Conservation (phyloP, 1,140 invertebrate species). For the Philopotamus ludificatus region DNA sequence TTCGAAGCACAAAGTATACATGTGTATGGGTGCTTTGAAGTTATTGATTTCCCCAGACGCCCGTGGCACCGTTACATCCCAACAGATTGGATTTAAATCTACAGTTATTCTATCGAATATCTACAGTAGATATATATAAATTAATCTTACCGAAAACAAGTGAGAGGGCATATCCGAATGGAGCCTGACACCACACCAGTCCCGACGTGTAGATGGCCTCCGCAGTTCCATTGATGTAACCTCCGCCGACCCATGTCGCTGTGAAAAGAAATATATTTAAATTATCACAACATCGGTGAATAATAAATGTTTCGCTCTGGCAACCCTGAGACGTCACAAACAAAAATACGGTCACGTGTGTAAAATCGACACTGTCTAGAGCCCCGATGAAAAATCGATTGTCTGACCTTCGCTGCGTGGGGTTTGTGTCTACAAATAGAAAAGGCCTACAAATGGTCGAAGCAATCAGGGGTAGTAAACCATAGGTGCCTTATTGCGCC, state of each 20-base stretch:
- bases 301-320: neutral
- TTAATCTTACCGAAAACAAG: conserved; percentile 88
- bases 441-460: neutral
- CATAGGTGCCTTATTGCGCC: neutral
- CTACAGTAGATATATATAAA: no score
- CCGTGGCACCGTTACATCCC: no score
- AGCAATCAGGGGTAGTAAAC: neutral
- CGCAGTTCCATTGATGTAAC: conserved; percentile 98
- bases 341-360: neutral
- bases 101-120: no score
- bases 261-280: conserved; percentile 13
- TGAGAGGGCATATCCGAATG: conserved; percentile 94
- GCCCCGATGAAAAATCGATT: neutral
- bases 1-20: no score
- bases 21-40: no score
- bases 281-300: neutral
- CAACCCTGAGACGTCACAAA: neutral
- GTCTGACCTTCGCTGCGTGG: neutral
- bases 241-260: conserved; percentile 98
- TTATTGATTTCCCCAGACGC: no score
- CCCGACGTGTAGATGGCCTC: conserved; percentile 92
- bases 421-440: neutral
- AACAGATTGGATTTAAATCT: no score
- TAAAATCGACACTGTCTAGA: neutral
- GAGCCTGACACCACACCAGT: conserved; percentile 94